Evolutionary conservation across 2,797 vertebrate species (phyloP), one percentile per base, ranked within the genome.

Genomic region (Megaceryle alcyon): DNA sequence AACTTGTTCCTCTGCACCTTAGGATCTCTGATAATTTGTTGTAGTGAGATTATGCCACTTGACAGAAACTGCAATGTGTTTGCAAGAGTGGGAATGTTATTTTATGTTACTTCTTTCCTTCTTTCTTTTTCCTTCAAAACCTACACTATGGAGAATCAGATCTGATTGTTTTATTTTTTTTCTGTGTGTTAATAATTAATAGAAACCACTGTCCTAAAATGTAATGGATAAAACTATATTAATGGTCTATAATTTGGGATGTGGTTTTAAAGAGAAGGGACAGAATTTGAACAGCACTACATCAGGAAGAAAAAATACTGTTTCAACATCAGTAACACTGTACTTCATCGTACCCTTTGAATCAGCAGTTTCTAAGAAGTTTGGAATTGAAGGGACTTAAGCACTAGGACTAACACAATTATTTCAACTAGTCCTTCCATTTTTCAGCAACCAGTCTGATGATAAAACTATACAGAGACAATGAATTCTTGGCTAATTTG

Each of bases 1-100:
- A 95, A 84, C 49, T 66, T 81, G 60, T 92, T 96, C 70, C 92
- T 96, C 94, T 92, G 91, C 78, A 86, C 93, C 81, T 96, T 94
- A 76, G 64, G 69, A 88, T 96, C 53, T 96, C 77, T 82, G 88
- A 95, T 80, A 95, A 93, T 75, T 94, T 92, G 82, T 60, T 94
- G 17, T 80, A 95, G 92, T 96, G 96, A 97, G 92, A 96, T 92
- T 92, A 70, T 66, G 21, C 90, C 79, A 90, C 78, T 94, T 68
- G 46, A 90, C 73, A 63, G 66, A 87, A 68, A 81, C 37, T 77
- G 16, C 59, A 64, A 82, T 20, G 39, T 3, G 3, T 92, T 86
- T 95, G 43, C 63, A 88, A 81, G 41, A 88, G 65, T 82, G 82
- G 60, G 53, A 85, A 88, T 44, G 15, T 85, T 94, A 48, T 86